These are phyloP conservation scores for Astur gentilis DNA, from an alignment of 2,113 vertebrate genomes.

Conservation along the genomic window DNA sequence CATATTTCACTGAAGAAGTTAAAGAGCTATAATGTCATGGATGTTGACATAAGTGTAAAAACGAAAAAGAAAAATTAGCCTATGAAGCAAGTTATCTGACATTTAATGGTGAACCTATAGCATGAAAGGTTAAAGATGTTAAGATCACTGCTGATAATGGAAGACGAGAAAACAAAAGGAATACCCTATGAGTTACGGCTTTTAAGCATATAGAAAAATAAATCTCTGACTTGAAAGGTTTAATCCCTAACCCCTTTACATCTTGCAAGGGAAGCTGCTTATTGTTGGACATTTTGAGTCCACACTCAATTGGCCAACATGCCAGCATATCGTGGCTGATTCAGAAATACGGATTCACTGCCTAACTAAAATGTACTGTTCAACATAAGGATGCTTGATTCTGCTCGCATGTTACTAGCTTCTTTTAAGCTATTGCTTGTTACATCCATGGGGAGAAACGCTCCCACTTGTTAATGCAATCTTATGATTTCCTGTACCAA, in stretches of 20 bases:
- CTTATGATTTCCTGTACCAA: background rate
- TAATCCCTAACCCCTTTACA: background rate
- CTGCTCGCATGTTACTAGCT: background rate
- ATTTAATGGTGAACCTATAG: slow-evolving; percentile 22
- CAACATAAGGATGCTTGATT: background rate
- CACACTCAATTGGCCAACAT: background rate
- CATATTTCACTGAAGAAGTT: slow-evolving; percentile 46
- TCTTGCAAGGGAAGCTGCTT: background rate
- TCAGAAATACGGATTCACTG: background rate
- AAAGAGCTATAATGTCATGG: slow-evolving; percentile 21
- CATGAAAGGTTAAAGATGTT: slow-evolving; percentile 41
- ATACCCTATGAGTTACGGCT: background rate
- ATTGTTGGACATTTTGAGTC: background rate
- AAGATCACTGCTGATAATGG: slow-evolving; percentile 21
- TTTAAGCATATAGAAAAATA: slow-evolving; percentile 29
- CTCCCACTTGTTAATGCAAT: background rate
- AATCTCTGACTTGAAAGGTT: slow-evolving; percentile 31
- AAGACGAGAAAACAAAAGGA: slow-evolving; percentile 41
- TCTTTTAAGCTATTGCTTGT: background rate
- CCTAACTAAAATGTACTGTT: background rate
- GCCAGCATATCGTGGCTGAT: background rate
- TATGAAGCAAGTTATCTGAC: slow-evolving; percentile 30
- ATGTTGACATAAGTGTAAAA: slow-evolving; percentile 29
- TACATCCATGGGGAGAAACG: background rate
- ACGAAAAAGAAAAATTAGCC: slow-evolving; percentile 52